Evolutionary conservation across 2,797 vertebrate genomes (phyloP).

Genomic region (Malurus splendens): DNA sequence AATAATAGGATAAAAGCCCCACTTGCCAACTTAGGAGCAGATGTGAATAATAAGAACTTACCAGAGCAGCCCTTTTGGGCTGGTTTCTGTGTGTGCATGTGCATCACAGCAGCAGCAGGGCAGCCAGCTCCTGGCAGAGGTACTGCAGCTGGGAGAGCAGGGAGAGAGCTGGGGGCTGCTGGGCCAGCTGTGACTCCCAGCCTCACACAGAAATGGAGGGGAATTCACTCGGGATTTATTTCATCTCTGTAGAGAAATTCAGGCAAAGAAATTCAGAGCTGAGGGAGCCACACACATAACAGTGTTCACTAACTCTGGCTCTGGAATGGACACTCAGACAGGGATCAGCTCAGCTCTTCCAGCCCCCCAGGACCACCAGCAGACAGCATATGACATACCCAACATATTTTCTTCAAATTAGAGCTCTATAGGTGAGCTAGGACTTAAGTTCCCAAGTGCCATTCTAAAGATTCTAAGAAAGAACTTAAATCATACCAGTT

Average conservation of each 20-base stretch:
- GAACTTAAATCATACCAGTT: not conserved
- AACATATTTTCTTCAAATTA: not conserved
- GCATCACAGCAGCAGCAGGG: not conserved
- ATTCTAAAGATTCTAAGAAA: not conserved
- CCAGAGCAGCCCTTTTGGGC: not conserved
- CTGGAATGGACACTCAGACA: not conserved
- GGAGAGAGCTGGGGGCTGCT: not conserved
- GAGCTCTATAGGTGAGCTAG: not conserved
- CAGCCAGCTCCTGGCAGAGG: not conserved
- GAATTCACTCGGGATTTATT: not conserved
- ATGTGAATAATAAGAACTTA: not conserved
- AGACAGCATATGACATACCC: not conserved
- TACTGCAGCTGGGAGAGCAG: rapidly evolving
- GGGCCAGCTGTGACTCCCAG: not conserved
- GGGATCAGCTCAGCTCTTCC: not conserved
- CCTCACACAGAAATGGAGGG: not conserved
- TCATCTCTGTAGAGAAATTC: not conserved
- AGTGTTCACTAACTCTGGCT: not conserved
- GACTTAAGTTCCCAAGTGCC: not conserved
- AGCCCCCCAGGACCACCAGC: not conserved
- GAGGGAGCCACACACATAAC: rapidly evolving
- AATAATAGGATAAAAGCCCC: not conserved
- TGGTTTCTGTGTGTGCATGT: not conserved
- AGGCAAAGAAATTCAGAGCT: not conserved
- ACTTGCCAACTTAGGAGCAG: not conserved